Evolutionary conservation across 2,888 invertebrate genomes (phyloP).

Genomic region (Cataglyphis altisquamis): DNA sequence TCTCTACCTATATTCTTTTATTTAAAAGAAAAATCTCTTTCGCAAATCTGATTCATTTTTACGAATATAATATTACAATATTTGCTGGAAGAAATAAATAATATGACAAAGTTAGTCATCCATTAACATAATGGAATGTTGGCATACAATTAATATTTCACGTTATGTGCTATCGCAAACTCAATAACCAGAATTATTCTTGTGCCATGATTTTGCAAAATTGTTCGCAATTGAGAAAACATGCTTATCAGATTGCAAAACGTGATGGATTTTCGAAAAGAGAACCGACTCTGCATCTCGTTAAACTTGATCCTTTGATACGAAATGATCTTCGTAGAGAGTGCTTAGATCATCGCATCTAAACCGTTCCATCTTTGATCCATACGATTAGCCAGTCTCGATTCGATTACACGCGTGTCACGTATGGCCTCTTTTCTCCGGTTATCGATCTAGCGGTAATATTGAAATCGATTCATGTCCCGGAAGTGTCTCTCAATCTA

Average conservation of each 20-base stretch:
- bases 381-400: constrained; percentile 65
- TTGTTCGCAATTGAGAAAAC: not conserved
- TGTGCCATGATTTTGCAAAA: not conserved
- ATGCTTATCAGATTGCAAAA: not conserved
- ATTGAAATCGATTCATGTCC: constrained; percentile 65
- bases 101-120: not conserved
- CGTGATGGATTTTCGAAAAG: constrained; percentile 11
- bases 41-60: not conserved
- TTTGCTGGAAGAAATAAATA: not conserved
- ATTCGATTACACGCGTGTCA: constrained; percentile 63
- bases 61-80: no score
- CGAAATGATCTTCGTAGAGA: constrained; percentile 38
- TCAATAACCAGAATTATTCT: not conserved
- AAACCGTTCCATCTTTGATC: constrained; percentile 64
- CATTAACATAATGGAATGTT: not conserved
- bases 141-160: not conserved
- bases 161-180: not conserved
- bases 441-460: constrained; percentile 71
- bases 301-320: constrained; percentile 21
- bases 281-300: constrained; percentile 1
- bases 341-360: constrained; percentile 26
- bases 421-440: constrained; percentile 48
- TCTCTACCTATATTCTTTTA: not conserved
- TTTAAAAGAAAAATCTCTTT: not conserved
- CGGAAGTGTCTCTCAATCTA: constrained; percentile 58